Conservation (phyloP, 2,888 invertebrate species). For the Altica lythri region DNA sequence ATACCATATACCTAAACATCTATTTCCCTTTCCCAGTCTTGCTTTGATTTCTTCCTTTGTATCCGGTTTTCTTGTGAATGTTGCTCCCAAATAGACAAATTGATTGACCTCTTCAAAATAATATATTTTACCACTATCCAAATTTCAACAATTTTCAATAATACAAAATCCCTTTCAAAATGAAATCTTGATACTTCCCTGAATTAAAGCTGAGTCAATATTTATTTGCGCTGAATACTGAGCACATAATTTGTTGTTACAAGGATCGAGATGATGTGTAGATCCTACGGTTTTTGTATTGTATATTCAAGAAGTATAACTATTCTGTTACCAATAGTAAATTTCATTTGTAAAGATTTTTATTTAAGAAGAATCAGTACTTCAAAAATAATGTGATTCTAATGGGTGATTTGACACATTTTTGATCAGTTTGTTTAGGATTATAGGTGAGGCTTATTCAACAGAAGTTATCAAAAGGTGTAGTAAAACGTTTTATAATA, state of each 20-base stretch:
- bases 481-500: no score
- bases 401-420: not conserved
- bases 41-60: no score
- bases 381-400: not conserved
- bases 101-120: no score
- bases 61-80: no score
- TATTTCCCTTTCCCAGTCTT: no score
- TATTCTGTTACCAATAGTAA: not conserved
- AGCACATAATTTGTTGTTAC: slow-evolving; percentile 11
- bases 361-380: not conserved
- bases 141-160: no score
- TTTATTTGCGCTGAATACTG: slow-evolving; percentile 12
- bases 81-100: no score
- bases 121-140: no score
- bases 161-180: no score
- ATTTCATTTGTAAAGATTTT: not conserved
- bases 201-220: slow-evolving; percentile 5
- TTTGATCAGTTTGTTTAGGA: not conserved
- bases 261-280: not conserved
- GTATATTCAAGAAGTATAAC: not conserved
- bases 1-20: no score
- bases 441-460: no score
- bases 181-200: not conserved
- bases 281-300: slow-evolving; percentile 3
- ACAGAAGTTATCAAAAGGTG: no score